Evolutionary conservation across 2,888 invertebrate species (phyloP).

Genomic region (Cyclophora albipunctata): DNA sequence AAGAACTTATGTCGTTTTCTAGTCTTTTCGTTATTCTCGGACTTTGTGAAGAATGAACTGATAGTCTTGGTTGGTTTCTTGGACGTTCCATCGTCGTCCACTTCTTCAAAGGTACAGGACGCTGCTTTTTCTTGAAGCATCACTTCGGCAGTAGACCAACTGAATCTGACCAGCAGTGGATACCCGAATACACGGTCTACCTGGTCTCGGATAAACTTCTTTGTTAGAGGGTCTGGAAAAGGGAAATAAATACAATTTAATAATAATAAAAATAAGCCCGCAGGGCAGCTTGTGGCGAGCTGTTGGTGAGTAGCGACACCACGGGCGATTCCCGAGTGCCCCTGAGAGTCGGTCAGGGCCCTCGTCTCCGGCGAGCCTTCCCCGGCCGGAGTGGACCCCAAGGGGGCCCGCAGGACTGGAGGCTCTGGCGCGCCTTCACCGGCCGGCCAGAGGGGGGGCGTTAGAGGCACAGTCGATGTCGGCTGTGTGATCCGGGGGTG

Average conservation of each 20-base stretch:
- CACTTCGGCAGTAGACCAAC: constrained; percentile 96
- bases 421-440: too few species aligned
- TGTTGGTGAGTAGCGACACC: too few species aligned
- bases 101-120: constrained; percentile 82
- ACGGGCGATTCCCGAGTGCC: too few species aligned
- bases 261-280: neutral
- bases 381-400: too few species aligned
- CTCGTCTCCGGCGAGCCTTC: too few species aligned
- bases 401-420: too few species aligned
- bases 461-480: too few species aligned
- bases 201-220: constrained; percentile 87
- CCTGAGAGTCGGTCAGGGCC: too few species aligned
- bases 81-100: constrained; percentile 65
- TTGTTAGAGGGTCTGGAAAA: constrained; percentile 91
- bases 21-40: constrained; percentile 44
- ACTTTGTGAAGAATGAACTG: constrained; percentile 74
- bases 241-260: neutral
- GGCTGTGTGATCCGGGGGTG: too few species aligned
- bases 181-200: constrained; percentile 96
- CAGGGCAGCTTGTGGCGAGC: too few species aligned
- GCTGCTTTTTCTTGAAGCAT: constrained; percentile 85
- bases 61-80: constrained; percentile 69
- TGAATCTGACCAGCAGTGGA: constrained; percentile 94
- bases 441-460: too few species aligned
- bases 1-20: constrained; percentile 80